Base-by-base conservation (phyloP, 2,113 vertebrate genomes). In the Furnarius figulus region DNA sequence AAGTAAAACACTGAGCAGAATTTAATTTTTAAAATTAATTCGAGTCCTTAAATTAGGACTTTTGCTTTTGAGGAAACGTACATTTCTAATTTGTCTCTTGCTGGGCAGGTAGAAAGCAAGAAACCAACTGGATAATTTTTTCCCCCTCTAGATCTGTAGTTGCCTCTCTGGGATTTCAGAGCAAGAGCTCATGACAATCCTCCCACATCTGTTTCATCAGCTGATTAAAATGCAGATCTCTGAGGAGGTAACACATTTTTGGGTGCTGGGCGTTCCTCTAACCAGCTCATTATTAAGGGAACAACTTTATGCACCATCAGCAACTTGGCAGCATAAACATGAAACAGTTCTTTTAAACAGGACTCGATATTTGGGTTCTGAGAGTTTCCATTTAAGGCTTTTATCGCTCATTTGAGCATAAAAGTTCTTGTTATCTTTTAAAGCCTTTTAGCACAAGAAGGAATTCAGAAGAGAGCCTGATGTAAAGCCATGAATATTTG, bases 171-270 rank as follows among this genome's bases (percentile, higher is more conserved):
- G 5, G 46, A 78, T 92, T 89, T 93, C 88, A 93, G 94, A 88
- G 52, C 16, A 52, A 52, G 78, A 77, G 68, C 87, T 95, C 85
- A 19, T 79, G 79, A 75, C 92, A 87, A 47, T 49, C 94, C 96
- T 95, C 96, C 95, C 94, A 97, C 93, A 90, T 94, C 87, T 84
- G 91, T 97, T 96, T 95, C 96, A 97, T 95, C 94, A 97, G 89
- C 61, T 91, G 91, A 95, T 93, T 94, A 62, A 85, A 95, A 97
- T 84, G 95, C 31, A 96, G 95, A 93, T 95, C 92, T 95, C 83
- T 49, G 92, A 66, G 80, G 71, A 91, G 82, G 92, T 58, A 93
- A 93, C 68, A 89, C 79, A 22, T 86, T 96, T 95, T 92, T 87
- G 93, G 94, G 50, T 79, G 90, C 92, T 66, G 95, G 87, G 93